These are phyloP conservation scores for Melanchra persicariae DNA, from an alignment of 2,888 invertebrate species.

Conservation along the genomic window DNA sequence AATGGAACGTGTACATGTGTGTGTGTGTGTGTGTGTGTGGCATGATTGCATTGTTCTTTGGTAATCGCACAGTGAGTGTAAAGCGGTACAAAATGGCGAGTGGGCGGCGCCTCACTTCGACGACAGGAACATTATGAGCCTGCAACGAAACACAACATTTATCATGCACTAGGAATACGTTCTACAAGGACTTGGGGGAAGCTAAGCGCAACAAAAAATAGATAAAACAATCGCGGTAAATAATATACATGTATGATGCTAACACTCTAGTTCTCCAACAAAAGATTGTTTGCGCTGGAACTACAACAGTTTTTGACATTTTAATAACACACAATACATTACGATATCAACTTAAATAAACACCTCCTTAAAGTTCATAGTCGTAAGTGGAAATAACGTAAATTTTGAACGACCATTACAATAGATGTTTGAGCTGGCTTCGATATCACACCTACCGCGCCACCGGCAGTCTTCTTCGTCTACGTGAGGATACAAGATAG, in stretches of 20 bases:
- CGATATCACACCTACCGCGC: too few relatives aligned
- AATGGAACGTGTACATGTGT: slow-evolving; percentile 2
- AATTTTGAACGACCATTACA: neutral
- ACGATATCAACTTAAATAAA: neutral
- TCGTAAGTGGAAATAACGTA: neutral
- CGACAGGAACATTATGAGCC: slow-evolving; percentile 95
- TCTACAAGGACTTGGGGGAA: neutral
- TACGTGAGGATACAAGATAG: neutral
- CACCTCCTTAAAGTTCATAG: neutral
- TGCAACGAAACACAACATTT: slow-evolving; percentile 80
- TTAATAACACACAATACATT: neutral
- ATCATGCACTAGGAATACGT: neutral
- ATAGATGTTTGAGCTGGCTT: neutral
- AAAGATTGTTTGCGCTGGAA: neutral
- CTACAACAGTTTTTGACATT: neutral
- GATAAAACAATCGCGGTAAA: neutral
- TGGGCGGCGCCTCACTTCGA: slow-evolving; percentile 90
- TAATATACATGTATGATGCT: too few relatives aligned
- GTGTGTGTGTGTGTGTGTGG: slow-evolving; percentile 28
- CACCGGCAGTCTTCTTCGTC: neutral
- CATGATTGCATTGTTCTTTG: slow-evolving; percentile 68
- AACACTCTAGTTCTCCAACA: too few relatives aligned
- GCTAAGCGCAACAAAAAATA: neutral
- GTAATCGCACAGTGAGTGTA: slow-evolving; percentile 56
- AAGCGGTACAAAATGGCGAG: slow-evolving; percentile 45